Evolutionary conservation across 2,888 invertebrate genomes (phyloP).

Genomic region (Thymelicus sylvestris): DNA sequence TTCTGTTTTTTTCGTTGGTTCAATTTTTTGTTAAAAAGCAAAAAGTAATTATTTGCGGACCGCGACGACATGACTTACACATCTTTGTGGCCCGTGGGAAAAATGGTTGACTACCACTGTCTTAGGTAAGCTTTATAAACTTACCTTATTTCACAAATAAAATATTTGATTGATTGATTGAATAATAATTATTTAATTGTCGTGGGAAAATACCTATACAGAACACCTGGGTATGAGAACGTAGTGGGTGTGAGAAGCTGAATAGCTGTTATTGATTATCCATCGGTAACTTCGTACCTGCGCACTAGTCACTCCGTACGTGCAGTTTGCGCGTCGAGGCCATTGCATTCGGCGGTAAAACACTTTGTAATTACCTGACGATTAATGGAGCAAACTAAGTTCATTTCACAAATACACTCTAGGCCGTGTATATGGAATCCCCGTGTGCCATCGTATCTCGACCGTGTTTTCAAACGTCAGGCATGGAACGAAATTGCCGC

Average conservation of each 20-base stretch:
- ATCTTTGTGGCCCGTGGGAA: too few relatives aligned
- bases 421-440: conserved; percentile 16
- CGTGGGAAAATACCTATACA: too few relatives aligned
- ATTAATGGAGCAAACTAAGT: conserved; percentile 24
- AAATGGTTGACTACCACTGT: too few relatives aligned
- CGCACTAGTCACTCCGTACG: not conserved
- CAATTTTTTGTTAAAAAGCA: too few relatives aligned
- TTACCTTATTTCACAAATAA: too few relatives aligned
- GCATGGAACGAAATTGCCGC: conserved; percentile 18
- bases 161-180: too few relatives aligned
- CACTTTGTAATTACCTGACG: not conserved
- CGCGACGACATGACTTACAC: too few relatives aligned
- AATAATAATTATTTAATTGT: too few relatives aligned
- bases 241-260: not conserved
- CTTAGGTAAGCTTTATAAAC: too few relatives aligned
- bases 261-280: conserved; percentile 7
- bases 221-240: not conserved
- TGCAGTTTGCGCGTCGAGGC: not conserved
- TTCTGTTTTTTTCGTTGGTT: too few relatives aligned
- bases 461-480: conserved; percentile 8
- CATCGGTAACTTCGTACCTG: not conserved
- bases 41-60: too few relatives aligned
- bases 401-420: conserved; percentile 22
- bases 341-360: not conserved
- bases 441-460: not conserved